These are phyloP conservation scores for Gasterosteus nipponicus DNA, from an alignment of 2,113 vertebrate species.

Conservation along the genomic window DNA sequence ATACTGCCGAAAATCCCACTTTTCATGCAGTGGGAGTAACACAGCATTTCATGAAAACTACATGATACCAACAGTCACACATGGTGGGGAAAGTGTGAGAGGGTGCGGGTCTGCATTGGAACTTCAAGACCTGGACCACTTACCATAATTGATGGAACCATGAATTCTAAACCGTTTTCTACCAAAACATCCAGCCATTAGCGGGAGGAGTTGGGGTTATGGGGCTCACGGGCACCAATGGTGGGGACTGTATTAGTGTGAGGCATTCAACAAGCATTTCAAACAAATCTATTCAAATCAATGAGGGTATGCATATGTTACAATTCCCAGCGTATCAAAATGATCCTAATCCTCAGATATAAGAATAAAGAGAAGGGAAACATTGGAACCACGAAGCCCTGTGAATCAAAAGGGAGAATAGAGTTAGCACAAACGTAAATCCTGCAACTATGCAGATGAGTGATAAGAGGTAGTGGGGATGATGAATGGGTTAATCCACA, in stretches of 20 bases:
- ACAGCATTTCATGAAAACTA: too few species aligned
- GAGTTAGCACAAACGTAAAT: slow-evolving; percentile 14
- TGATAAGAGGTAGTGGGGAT: slow-evolving; percentile 35
- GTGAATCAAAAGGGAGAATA: slow-evolving; percentile 1
- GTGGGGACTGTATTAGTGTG: neutral
- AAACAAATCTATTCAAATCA: neutral
- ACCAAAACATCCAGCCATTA: neutral
- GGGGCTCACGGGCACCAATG: neutral
- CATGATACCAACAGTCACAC: too few species aligned
- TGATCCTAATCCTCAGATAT: neutral
- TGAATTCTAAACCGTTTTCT: too few species aligned
- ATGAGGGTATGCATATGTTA: neutral
- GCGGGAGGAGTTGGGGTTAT: neutral
- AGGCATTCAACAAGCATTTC: neutral
- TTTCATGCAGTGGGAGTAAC: too few species aligned
- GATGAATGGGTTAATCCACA: slow-evolving; percentile 70
- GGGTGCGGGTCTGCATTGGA: too few species aligned
- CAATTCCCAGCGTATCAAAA: neutral
- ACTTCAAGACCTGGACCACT: too few species aligned
- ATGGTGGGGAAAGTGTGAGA: too few species aligned
- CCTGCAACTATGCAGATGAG: slow-evolving; percentile 29
- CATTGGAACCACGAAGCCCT: neutral
- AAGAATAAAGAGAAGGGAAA: neutral
- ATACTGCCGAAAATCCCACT: too few species aligned
- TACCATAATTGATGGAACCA: too few species aligned